These are phyloP conservation scores for Capricornis sumatraensis DNA, from an alignment of 2,113 vertebrate species.

Conservation along the genomic window DNA sequence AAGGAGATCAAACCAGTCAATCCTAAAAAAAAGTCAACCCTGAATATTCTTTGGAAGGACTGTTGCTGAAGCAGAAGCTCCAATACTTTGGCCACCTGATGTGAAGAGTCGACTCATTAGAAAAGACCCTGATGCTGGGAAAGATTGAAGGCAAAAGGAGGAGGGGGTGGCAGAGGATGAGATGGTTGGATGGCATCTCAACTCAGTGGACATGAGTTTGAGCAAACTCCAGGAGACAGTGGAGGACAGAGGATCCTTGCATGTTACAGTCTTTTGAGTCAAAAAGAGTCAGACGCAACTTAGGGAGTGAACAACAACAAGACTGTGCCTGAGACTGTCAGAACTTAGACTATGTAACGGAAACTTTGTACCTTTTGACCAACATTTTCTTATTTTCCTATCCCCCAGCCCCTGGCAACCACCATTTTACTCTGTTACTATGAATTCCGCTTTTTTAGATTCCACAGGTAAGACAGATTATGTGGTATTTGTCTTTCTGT, in stretches of 20 bases:
- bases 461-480: neutral
- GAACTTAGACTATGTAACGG: neutral
- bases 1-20: neutral
- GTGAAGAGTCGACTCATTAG: neutral
- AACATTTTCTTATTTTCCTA: neutral
- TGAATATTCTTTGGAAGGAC: neutral
- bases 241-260: neutral
- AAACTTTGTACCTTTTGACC: neutral
- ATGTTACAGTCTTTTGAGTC: neutral
- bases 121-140: neutral
- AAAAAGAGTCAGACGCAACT: neutral
- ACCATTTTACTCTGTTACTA: neutral
- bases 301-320: neutral
- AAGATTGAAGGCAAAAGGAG: neutral
- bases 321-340: neutral
- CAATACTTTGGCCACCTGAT: neutral
- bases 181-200: neutral
- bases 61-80: neutral
- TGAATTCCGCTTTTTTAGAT: neutral
- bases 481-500: neutral
- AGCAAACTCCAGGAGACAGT: neutral
- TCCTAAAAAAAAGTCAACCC: neutral
- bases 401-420: neutral
- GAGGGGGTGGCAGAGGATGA: neutral
- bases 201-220: neutral